Evolutionary conservation across 2,113 vertebrate species (phyloP).

Genomic region (Tragelaphus buxtoni): DNA sequence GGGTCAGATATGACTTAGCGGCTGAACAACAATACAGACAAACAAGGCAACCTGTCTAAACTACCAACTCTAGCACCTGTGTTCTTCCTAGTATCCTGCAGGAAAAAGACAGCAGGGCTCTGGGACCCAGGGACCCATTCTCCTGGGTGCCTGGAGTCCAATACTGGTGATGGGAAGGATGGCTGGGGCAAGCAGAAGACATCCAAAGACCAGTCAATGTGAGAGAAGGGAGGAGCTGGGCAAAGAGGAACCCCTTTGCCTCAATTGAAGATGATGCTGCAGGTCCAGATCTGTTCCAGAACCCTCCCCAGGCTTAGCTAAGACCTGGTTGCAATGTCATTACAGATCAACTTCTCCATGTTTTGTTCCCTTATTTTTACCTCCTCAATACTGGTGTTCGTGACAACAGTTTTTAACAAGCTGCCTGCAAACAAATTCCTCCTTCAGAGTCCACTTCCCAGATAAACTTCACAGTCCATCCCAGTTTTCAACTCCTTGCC

Average conservation of each 20-base stretch:
- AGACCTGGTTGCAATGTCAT: too few species aligned
- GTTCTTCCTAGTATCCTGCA: neutral
- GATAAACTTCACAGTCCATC: neutral
- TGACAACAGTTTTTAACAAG: neutral
- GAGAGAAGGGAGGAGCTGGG: accelerated
- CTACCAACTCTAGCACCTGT: neutral
- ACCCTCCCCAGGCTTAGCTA: neutral
- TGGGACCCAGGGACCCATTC: neutral
- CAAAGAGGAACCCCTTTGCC: neutral
- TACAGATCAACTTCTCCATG: neutral
- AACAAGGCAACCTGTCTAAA: neutral
- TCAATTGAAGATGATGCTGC: accelerated
- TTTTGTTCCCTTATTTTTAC: neutral
- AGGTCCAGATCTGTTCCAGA: neutral
- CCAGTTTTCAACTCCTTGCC: neutral
- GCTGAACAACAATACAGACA: neutral
- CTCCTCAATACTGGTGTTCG: accelerated
- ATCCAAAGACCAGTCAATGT: too few species aligned
- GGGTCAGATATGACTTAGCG: neutral
- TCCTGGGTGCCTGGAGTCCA: neutral
- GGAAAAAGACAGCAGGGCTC: neutral
- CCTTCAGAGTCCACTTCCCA: neutral
- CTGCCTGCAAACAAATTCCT: neutral
- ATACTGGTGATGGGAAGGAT: neutral
- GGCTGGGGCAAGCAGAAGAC: neutral